A percentile compares a stretch with the other conserved stretches of the same genome.
Evolutionary conservation across 1,140 invertebrate genomes (phyloP).

Genomic region (Campoletis sonorensis): DNA sequence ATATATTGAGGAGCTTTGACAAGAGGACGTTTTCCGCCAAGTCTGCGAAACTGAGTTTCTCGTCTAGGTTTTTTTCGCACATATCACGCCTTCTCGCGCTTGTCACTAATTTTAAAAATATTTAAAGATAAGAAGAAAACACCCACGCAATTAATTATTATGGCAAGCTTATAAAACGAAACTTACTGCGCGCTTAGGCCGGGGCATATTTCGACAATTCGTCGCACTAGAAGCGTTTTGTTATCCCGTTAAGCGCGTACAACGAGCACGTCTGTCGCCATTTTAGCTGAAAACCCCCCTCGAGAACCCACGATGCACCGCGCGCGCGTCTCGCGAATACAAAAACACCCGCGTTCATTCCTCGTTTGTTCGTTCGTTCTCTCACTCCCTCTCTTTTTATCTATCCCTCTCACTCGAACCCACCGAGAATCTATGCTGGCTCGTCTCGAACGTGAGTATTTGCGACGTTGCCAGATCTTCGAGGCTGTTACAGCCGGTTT

Average conservation of each 20-base stretch:
- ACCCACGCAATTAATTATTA: background rate
- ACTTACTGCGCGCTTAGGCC: slow-evolving; percentile 56
- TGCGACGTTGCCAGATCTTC: slow-evolving; percentile 56
- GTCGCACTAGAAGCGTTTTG: slow-evolving; percentile 41
- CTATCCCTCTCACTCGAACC: background rate
- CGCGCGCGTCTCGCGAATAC: slow-evolving; percentile 59
- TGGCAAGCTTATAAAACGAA: slow-evolving; percentile 9
- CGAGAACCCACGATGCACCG: slow-evolving; percentile 60
- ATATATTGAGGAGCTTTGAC: background rate
- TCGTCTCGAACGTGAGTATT: slow-evolving; percentile 26
- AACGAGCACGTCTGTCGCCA: slow-evolving; percentile 64
- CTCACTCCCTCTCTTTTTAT: background rate
- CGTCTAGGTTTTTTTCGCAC: background rate
- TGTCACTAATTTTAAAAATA: background rate
- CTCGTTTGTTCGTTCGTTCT: slow-evolving; percentile 9
- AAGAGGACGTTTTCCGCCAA: slow-evolving; percentile 31
- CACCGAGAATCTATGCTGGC: slow-evolving; percentile 44
- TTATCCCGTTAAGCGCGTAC: slow-evolving; percentile 56
- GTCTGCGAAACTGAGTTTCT: background rate
- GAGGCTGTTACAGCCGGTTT: background rate
- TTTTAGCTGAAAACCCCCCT: slow-evolving; percentile 58
- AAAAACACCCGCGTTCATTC: slow-evolving; percentile 66
- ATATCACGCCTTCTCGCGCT: background rate
- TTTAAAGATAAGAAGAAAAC: background rate
- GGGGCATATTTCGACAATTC: slow-evolving; percentile 58